These are phyloP conservation scores for Halocynthia roretzi DNA, from an alignment of 23 tunicate species.

Conservation along the genomic window DNA sequence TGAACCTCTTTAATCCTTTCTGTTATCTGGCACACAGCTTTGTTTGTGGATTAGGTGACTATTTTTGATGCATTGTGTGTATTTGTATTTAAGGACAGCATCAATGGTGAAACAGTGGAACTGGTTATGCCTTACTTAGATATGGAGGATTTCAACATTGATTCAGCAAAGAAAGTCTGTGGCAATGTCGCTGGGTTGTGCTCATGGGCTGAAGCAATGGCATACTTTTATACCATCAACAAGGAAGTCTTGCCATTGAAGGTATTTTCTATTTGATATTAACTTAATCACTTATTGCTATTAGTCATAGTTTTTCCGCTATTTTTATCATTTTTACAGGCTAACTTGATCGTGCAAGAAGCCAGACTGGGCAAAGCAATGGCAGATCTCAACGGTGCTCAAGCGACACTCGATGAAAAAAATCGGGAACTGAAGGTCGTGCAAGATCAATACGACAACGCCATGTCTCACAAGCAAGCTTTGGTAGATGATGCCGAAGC, in stretches of 20 bases:
- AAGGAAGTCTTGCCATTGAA: constrained; percentile 98
- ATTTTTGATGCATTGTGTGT: too few relatives aligned
- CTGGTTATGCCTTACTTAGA: constrained; percentile 78
- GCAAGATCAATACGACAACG: constrained; percentile 87
- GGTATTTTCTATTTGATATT: too few relatives aligned
- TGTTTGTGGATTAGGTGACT: too few relatives aligned
- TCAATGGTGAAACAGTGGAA: constrained; percentile 93
- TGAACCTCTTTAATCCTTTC: too few relatives aligned
- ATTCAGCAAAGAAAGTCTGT: constrained; percentile 94
- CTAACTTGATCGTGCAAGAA: constrained; percentile 85
- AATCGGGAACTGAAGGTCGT: constrained; percentile 83
- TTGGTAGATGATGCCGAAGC: constrained; percentile 97
- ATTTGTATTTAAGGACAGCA: constrained; percentile 47
- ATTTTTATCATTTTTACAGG: constrained; percentile 34
- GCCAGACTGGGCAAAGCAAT: constrained; percentile 66
- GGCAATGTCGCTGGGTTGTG: constrained; percentile 96
- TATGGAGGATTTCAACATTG: constrained; percentile 94
- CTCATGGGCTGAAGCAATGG: constrained; percentile 98
- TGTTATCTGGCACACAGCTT: too few relatives aligned
- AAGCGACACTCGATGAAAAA: constrained; percentile 71
- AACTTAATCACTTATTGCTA: too few relatives aligned
- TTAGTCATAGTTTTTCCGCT: neutral
- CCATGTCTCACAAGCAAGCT: constrained; percentile 91
- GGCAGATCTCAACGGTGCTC: constrained; percentile 83
- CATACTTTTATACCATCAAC: constrained; percentile 91